These are phyloP conservation scores for Drosophila watanabei DNA, from an alignment of 1,140 invertebrate genomes.

Conservation along the genomic window DNA sequence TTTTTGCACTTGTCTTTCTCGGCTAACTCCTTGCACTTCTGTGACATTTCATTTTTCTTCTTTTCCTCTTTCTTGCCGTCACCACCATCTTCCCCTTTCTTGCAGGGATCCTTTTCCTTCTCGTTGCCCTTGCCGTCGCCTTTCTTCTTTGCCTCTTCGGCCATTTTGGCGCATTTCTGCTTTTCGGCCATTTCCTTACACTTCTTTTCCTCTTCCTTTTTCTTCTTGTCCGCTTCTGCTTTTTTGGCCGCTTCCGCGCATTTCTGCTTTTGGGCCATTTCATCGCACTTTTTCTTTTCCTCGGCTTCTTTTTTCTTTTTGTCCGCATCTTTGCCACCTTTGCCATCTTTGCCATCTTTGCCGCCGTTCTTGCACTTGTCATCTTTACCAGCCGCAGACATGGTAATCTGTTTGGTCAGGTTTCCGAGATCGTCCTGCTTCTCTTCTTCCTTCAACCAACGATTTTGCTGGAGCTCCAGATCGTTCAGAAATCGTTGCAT, in stretches of 20 bases:
- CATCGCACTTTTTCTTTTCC: neutral
- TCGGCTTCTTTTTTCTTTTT: neutral
- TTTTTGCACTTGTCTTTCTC: neutral
- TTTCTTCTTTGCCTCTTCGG: neutral
- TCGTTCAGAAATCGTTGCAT: constrained; percentile 11
- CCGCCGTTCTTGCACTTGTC: neutral
- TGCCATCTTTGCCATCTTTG: too few species aligned
- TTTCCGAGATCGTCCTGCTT: neutral
- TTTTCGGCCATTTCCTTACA: neutral
- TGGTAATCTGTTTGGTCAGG: constrained; percentile 5
- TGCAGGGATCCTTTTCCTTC: neutral
- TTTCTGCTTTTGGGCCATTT: neutral
- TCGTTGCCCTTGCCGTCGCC: too few species aligned
- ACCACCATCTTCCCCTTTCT: neutral
- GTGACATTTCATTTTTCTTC: neutral
- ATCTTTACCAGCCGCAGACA: neutral
- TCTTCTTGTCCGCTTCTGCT: neutral
- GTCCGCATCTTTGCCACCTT: neutral
- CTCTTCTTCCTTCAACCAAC: constrained; percentile 3
- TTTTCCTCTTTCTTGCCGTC: neutral
- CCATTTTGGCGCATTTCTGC: neutral
- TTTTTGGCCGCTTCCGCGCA: neutral
- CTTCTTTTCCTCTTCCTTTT: neutral
- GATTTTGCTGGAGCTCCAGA: constrained; percentile 3
- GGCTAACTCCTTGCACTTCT: neutral